Evolutionary conservation across 1,140 invertebrate species (phyloP).

Genomic region (Tetraneura akinire): DNA sequence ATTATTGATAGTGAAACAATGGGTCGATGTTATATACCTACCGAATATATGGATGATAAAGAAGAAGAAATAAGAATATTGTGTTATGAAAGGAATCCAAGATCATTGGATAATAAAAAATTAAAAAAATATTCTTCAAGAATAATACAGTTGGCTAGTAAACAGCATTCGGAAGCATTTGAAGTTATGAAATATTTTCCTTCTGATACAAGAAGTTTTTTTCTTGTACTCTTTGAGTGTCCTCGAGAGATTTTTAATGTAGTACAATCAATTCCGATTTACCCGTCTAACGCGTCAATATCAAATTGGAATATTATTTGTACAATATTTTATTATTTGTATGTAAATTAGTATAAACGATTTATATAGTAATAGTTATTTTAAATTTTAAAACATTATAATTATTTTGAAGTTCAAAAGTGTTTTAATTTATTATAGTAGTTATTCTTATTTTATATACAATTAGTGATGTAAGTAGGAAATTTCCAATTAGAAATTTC

Average conservation of each 20-base stretch:
- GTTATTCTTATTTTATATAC: no score
- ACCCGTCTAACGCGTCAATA: neutral
- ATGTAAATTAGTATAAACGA: no score
- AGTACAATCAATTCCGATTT: neutral
- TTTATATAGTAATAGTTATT: no score
- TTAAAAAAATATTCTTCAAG: constrained; percentile 25
- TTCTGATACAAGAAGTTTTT: neutral
- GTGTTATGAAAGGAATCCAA: constrained; percentile 28
- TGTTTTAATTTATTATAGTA: no score
- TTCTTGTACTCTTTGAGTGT: constrained; percentile 1
- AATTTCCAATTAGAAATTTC: no score
- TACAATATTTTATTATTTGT: no score
- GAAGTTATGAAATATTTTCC: constrained; percentile 22
- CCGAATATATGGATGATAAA: constrained; percentile 39
- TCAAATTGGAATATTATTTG: constrained; percentile 15
- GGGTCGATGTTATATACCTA: constrained; percentile 37
- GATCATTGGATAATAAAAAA: constrained; percentile 18
- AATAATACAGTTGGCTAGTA: constrained; percentile 17
- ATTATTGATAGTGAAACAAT: constrained; percentile 7
- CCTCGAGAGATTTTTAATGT: neutral
- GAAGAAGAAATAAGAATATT: constrained; percentile 30
- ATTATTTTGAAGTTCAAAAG: no score
- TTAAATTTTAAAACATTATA: no score
- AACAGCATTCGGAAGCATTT: neutral
- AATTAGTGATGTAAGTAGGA: no score